Evolutionary conservation across 1,140 invertebrate genomes (phyloP).

Genomic region (Calosoma granatense): DNA sequence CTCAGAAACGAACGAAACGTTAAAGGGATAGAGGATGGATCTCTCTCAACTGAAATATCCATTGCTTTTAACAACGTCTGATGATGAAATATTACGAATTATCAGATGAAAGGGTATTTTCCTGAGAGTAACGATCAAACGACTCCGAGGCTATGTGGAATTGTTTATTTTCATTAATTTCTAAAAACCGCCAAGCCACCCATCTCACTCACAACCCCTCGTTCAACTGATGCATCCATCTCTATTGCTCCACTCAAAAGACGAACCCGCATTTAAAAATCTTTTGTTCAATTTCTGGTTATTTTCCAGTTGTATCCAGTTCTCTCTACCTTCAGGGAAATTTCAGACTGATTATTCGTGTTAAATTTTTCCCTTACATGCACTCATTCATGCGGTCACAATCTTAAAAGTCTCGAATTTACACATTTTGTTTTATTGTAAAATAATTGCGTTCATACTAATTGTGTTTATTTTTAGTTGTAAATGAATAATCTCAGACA

Average conservation of each 20-base stretch:
- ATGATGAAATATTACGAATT: slow-evolving; percentile 9
- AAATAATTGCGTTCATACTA: too few species aligned
- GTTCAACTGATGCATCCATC: neutral
- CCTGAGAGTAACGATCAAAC: slow-evolving; percentile 2
- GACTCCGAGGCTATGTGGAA: neutral
- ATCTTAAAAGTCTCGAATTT: too few species aligned
- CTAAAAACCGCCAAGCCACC: neutral
- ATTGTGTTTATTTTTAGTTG: too few species aligned
- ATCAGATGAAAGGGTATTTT: slow-evolving; percentile 8
- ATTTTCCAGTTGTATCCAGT: neutral
- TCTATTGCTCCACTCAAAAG: neutral
- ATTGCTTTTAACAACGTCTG: slow-evolving; percentile 6
- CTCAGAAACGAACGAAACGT: neutral
- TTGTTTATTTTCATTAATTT: slow-evolving; percentile 9
- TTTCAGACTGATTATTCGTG: neutral
- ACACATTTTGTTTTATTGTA: too few species aligned
- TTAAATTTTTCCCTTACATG: neutral
- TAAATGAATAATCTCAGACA: too few species aligned
- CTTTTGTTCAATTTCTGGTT: slow-evolving; percentile 6
- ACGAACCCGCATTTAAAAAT: neutral
- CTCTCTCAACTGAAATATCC: neutral
- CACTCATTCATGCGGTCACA: neutral
- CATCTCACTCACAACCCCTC: neutral
- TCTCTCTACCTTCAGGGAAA: neutral
- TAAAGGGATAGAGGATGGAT: neutral